Evolutionary conservation across 2,888 invertebrate species (phyloP).

Genomic region (Eucera pruinosa): DNA sequence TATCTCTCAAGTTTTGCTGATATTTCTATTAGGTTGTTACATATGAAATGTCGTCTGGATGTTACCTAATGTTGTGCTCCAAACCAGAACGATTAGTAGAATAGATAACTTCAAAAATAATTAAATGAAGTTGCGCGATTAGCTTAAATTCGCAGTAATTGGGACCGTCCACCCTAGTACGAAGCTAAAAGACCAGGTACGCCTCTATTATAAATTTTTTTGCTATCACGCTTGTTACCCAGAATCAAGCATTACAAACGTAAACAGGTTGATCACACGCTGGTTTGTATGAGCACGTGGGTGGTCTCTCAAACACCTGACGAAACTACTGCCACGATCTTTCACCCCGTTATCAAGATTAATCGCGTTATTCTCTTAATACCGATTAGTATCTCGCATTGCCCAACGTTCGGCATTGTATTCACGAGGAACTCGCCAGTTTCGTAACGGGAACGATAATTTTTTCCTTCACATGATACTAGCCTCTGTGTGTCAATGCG

Average conservation of each 20-base stretch:
- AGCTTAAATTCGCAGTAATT: no score
- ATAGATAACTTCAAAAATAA: no score
- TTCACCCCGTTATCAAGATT: conserved; percentile 54
- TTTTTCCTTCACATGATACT: conserved; percentile 12
- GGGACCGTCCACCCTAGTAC: no score
- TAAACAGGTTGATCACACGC: conserved; percentile 40
- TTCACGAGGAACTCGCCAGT: conserved; percentile 25
- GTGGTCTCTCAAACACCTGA: conserved; percentile 55
- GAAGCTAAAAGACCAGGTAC: background rate
- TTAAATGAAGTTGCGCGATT: no score
- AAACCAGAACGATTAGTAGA: no score
- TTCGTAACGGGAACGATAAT: conserved; percentile 30
- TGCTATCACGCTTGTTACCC: conserved; percentile 19
- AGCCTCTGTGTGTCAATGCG: conserved; percentile 19
- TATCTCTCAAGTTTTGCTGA: no score
- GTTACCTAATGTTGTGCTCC: no score
- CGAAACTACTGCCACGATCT: conserved; percentile 50
- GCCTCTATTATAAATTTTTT: conserved; percentile 22
- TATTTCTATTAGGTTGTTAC: no score
- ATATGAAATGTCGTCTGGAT: no score
- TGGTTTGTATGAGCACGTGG: conserved; percentile 41
- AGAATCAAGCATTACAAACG: conserved; percentile 26
- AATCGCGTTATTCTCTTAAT: conserved; percentile 57
- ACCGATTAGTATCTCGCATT: conserved; percentile 57
- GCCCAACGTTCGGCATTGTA: conserved; percentile 57